phyloP scores from a whole-genome alignment of 1,140 invertebrate species.

The Stegodyphus mimosarum region DNA sequence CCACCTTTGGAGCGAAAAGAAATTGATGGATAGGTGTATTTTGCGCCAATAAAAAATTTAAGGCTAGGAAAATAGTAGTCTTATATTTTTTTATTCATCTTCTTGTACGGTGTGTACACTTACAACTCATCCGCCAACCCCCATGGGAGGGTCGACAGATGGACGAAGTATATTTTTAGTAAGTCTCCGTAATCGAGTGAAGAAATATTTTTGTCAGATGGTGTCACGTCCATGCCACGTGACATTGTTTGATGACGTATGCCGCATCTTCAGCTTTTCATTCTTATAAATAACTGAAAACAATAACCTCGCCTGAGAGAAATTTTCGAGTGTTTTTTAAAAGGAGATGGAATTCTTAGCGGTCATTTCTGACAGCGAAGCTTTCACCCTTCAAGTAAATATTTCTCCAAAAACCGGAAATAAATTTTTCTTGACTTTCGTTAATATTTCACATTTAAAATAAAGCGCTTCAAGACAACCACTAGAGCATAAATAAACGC shows the following conservation, averaged over 20 bases:
- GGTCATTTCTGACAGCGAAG: not conserved
- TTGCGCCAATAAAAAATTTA: slow-evolving; percentile 55
- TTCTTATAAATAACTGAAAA: slow-evolving; percentile 17
- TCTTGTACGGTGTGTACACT: slow-evolving; percentile 32
- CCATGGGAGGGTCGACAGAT: slow-evolving; percentile 9
- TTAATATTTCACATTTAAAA: no score
- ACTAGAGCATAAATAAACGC: no score
- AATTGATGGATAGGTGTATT: slow-evolving; percentile 56
- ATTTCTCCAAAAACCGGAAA: no score
- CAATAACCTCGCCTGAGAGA: no score
- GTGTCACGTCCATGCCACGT: slow-evolving; percentile 51
- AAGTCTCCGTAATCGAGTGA: slow-evolving; percentile 32
- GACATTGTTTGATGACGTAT: slow-evolving; percentile 53
- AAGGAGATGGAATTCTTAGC: slow-evolving; percentile 7
- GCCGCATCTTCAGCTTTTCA: slow-evolving; percentile 35
- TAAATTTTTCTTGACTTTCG: no score
- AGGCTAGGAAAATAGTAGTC: slow-evolving; percentile 11
- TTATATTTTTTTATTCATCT: slow-evolving; percentile 11
- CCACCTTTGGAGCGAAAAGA: slow-evolving; percentile 2
- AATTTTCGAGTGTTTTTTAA: no score
- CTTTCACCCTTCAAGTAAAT: no score
- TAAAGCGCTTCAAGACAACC: no score
- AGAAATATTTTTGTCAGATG: slow-evolving; percentile 32
- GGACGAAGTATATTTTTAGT: slow-evolving; percentile 26
- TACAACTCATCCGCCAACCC: slow-evolving; percentile 42